Percentiles rank a stretch among this genome's conserved stretches.
phyloP scores from a whole-genome alignment of 2,888 invertebrate species.

The Synanthedon tipuliformis region DNA sequence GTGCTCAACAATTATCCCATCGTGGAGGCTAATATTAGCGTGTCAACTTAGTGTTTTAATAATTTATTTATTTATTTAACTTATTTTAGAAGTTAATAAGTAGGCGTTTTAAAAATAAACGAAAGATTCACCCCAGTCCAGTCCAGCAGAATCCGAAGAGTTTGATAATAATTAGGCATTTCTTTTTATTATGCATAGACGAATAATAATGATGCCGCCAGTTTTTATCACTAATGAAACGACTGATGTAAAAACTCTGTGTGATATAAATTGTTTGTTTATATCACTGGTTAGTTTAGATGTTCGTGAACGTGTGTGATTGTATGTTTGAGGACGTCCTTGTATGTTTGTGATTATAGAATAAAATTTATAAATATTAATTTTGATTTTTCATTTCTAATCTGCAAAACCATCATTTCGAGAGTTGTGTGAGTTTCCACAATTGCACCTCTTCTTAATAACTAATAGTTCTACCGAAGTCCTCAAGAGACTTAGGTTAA shows the following conservation, averaged over 20 bases:
- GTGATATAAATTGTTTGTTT: slow-evolving; percentile 58
- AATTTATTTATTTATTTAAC: slow-evolving; percentile 68
- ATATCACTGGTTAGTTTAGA: slow-evolving; percentile 59
- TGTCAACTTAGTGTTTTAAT: slow-evolving; percentile 43
- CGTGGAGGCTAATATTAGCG: slow-evolving; percentile 31
- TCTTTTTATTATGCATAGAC: slow-evolving; percentile 31
- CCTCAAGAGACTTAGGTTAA: too few species aligned
- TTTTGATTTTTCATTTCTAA: too few species aligned
- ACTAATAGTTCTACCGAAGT: too few species aligned
- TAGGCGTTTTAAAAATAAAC: slow-evolving; percentile 30
- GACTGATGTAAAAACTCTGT: slow-evolving; percentile 64
- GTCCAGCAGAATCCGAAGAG: slow-evolving; percentile 18
- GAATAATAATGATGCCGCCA: slow-evolving; percentile 42
- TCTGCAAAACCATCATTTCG: too few species aligned
- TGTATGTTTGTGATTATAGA: slow-evolving; percentile 63
- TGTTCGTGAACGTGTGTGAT: slow-evolving; percentile 52
- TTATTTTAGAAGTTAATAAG: slow-evolving; percentile 59
- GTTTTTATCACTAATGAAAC: slow-evolving; percentile 42
- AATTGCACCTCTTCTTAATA: too few species aligned
- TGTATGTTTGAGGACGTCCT: slow-evolving; percentile 67
- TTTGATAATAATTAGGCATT: slow-evolving; percentile 31
- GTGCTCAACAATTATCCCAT: slow-evolving; percentile 33
- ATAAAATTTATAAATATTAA: slow-evolving; percentile 25
- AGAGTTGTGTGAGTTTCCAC: too few species aligned
- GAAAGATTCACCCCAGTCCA: slow-evolving; percentile 10